These are phyloP conservation scores for Papilio machaon DNA, from an alignment of 1,140 invertebrate genomes.

Conservation along the genomic window DNA sequence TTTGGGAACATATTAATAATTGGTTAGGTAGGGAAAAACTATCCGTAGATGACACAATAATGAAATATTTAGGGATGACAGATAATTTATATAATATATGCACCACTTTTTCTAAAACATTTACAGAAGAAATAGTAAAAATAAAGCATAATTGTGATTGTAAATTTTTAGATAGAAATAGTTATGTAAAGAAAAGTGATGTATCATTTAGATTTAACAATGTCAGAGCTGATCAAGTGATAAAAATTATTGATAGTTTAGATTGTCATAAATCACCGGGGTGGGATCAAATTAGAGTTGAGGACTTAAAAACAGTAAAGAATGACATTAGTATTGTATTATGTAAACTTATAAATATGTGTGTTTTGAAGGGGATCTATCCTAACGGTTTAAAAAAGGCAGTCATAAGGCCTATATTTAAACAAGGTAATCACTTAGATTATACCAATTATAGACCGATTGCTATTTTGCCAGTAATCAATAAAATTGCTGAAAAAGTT, in stretches of 20 bases:
- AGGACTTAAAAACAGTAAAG: too few species aligned
- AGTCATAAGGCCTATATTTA: too few species aligned
- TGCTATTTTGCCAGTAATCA: too few species aligned
- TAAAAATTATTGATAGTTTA: too few species aligned
- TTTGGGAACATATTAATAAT: constrained; percentile 45
- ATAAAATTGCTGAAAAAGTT: constrained; percentile 1
- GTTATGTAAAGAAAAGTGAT: too few species aligned
- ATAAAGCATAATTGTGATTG: constrained; percentile 43
- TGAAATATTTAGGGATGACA: constrained; percentile 44
- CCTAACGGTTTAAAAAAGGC: constrained; percentile 44
- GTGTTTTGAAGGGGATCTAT: too few species aligned
- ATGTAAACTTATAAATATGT: constrained; percentile 44
- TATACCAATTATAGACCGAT: too few species aligned
- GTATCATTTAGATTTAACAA: too few species aligned
- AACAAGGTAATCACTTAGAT: not conserved
- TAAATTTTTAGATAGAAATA: constrained; percentile 37
- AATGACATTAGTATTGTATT: constrained; percentile 37
- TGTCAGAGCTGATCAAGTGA: too few species aligned
- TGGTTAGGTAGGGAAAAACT: constrained; percentile 43
- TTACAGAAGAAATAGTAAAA: constrained; percentile 44
- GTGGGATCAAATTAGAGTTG: too few species aligned
- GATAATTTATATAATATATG: constrained; percentile 40
- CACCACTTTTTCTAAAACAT: constrained; percentile 40
- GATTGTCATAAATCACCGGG: too few species aligned
- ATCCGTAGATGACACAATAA: constrained; percentile 39